These are phyloP conservation scores for Diadegma fenestrale DNA, from an alignment of 2,888 invertebrate species.

Conservation along the genomic window DNA sequence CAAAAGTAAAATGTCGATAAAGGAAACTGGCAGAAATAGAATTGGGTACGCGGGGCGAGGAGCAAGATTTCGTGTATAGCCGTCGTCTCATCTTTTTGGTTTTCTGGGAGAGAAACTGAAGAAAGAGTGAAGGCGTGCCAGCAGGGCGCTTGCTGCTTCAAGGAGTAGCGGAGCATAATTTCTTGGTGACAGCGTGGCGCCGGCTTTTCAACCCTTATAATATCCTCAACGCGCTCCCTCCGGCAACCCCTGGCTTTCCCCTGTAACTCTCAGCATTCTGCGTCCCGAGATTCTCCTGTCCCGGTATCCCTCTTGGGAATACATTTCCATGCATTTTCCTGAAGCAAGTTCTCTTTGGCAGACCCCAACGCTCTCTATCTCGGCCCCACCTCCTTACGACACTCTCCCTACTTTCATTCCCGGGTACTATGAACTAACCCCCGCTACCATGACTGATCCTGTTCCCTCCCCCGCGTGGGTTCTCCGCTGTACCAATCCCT, in stretches of 20 bases:
- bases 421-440: conserved; percentile 69
- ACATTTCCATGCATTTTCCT: conserved; percentile 84
- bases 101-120: conserved; percentile 46
- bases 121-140: conserved; percentile 58
- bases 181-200: conserved; percentile 82
- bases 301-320: conserved; percentile 76
- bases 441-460: conserved; percentile 63
- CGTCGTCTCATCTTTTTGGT: conserved; percentile 64
- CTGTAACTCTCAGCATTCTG: conserved; percentile 68
- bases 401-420: conserved; percentile 49
- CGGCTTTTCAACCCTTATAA: conserved; percentile 84
- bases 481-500: conserved; percentile 59
- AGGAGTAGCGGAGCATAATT: conserved; percentile 81
- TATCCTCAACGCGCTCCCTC: conserved; percentile 79
- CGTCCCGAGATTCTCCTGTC: conserved; percentile 54
- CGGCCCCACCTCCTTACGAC: conserved; percentile 64
- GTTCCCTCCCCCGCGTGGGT: conserved; percentile 54
- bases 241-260: conserved; percentile 27
- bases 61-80: conserved; percentile 11
- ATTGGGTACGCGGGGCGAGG: conserved; percentile 6
- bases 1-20: conserved; percentile 76
- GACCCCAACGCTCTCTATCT: conserved; percentile 47
- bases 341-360: conserved; percentile 73
- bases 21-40: conserved; percentile 64
- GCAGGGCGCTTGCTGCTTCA: conserved; percentile 60